Percentiles rank a stretch among this genome's conserved stretches.
phyloP scores from a whole-genome alignment of 2,888 invertebrate species.

The Clitarchus hookeri region DNA sequence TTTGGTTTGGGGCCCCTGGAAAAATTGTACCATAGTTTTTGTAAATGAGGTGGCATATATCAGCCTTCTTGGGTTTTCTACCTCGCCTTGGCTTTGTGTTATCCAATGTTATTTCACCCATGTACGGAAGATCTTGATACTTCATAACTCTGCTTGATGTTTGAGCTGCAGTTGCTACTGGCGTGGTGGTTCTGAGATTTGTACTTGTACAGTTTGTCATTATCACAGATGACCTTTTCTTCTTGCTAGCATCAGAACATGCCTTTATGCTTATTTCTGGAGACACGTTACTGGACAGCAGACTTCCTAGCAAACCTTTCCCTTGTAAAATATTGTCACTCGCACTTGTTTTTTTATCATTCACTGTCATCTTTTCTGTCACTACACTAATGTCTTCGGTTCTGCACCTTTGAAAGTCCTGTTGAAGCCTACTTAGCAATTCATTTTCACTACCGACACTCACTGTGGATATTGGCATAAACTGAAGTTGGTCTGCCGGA shows the following conservation, averaged over 20 bases:
- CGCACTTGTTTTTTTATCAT: not conserved
- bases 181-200: constrained; percentile 46
- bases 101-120: constrained; percentile 90
- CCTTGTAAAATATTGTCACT: constrained; percentile 21
- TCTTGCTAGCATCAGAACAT: constrained; percentile 22
- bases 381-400: not conserved
- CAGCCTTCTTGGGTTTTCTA: constrained; percentile 88
- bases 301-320: constrained; percentile 36
- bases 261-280: constrained; percentile 19
- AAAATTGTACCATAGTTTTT: constrained; percentile 89
- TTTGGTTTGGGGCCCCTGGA: constrained; percentile 66
- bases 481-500: constrained; percentile 21
- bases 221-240: constrained; percentile 38
- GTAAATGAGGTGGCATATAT: constrained; percentile 88
- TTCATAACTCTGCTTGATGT: constrained; percentile 60
- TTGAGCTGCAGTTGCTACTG: constrained; percentile 22
- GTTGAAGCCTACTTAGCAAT: constrained; percentile 23
- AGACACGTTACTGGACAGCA: constrained; percentile 30
- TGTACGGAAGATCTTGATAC: constrained; percentile 84
- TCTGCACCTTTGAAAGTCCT: constrained; percentile 22
- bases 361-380: constrained; percentile 31
- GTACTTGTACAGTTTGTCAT: constrained; percentile 33
- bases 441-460: constrained; percentile 27
- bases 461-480: constrained; percentile 29
- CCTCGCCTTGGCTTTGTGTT: constrained; percentile 86